phyloP scores from a whole-genome alignment of 2,797 vertebrate genomes.

The Notoglanidium macrostoma region DNA sequence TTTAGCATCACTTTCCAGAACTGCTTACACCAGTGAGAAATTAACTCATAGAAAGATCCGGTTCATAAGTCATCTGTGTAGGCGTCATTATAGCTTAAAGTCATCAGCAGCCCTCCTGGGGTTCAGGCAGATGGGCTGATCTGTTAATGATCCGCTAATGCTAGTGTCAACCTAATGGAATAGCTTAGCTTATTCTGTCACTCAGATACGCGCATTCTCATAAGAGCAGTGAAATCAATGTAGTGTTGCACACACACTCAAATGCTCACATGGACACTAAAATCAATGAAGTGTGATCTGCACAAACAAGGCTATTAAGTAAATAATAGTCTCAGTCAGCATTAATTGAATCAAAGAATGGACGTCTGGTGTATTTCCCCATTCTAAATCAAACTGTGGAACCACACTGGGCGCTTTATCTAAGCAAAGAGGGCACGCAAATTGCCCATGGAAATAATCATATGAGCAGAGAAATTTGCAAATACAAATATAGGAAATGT shows the following conservation, averaged over 20 bases:
- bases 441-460: slow-evolving; percentile 34
- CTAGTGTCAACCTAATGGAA: slow-evolving; percentile 35
- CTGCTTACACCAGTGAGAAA: slow-evolving; percentile 12
- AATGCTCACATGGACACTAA: slow-evolving; percentile 46
- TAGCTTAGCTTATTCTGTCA: slow-evolving; percentile 29
- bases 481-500: slow-evolving; percentile 30
- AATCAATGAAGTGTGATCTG: slow-evolving; percentile 35
- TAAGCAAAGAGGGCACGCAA: neutral
- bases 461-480: slow-evolving; percentile 59
- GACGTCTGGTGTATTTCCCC: neutral
- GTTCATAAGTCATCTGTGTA: slow-evolving; percentile 30
- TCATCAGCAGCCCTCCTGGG: slow-evolving; percentile 39
- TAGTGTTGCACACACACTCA: slow-evolving; percentile 53
- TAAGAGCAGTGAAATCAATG: slow-evolving; percentile 43
- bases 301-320: slow-evolving; percentile 37
- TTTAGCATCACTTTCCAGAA: slow-evolving; percentile 12
- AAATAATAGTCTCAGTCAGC: slow-evolving; percentile 38
- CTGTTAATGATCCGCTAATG: slow-evolving; percentile 41
- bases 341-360: slow-evolving; percentile 34
- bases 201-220: slow-evolving; percentile 45
- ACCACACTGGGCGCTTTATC: slow-evolving; percentile 17
- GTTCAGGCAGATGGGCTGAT: slow-evolving; percentile 39
- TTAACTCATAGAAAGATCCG: slow-evolving; percentile 4
- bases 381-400: neutral
- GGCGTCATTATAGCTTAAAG: slow-evolving; percentile 26